Conservation (phyloP, 2,888 invertebrate genomes). For the Ischnus inquisitorius region DNA sequence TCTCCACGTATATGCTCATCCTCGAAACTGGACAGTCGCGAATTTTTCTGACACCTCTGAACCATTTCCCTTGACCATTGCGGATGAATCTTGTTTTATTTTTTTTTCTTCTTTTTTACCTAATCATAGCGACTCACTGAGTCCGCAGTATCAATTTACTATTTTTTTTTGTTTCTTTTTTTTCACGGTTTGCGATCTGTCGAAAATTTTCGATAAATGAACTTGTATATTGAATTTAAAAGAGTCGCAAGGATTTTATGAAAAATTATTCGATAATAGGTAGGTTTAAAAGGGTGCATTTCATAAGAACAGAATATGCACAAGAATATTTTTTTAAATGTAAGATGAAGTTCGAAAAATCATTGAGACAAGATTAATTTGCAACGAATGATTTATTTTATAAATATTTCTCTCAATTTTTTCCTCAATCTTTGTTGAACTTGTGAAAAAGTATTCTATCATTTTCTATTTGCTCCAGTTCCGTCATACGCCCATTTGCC, state of each 20-base stretch:
- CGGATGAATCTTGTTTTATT: slow-evolving; percentile 60
- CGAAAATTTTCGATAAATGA: neutral
- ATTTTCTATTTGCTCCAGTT: too few species aligned
- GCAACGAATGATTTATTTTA: too few species aligned
- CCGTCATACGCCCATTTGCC: too few species aligned
- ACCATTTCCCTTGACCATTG: slow-evolving; percentile 62
- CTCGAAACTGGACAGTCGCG: slow-evolving; percentile 56
- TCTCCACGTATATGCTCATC: slow-evolving; percentile 56
- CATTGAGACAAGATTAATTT: too few species aligned
- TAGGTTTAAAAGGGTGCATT: neutral
- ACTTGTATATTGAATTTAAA: neutral
- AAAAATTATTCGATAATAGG: neutral
- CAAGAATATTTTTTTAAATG: too few species aligned
- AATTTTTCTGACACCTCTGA: slow-evolving; percentile 70
- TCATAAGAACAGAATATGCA: too few species aligned
- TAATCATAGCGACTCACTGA: slow-evolving; percentile 33
- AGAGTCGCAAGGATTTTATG: neutral
- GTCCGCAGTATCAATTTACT: slow-evolving; percentile 40
- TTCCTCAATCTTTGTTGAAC: too few species aligned
- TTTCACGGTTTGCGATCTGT: neutral
- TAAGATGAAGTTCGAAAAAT: too few species aligned
- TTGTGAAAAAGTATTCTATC: too few species aligned
- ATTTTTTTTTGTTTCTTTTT: slow-evolving; percentile 15
- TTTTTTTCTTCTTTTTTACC: slow-evolving; percentile 3
- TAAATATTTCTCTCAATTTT: too few species aligned